Conservation (phyloP, 2,797 vertebrate genomes). For the Pipistrellus pipistrellus region DNA sequence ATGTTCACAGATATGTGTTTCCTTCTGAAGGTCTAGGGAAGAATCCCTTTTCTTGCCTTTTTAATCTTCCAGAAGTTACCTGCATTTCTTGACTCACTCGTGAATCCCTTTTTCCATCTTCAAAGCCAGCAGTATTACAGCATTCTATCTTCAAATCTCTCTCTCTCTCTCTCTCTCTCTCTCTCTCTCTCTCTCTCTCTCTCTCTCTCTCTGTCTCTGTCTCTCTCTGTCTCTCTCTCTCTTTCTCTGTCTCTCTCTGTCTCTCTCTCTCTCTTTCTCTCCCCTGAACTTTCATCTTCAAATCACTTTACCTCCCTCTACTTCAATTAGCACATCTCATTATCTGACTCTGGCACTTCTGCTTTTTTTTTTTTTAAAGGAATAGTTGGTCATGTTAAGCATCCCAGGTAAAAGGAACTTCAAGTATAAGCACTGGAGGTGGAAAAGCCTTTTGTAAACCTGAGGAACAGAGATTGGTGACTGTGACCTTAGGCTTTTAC, state of each 20-base stretch:
- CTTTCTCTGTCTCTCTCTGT: too few species aligned
- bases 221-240: not conserved
- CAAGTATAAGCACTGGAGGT: not conserved
- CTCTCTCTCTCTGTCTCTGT: too few species aligned
- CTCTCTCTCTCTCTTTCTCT: too few species aligned
- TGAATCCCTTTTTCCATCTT: not conserved
- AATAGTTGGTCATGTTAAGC: not conserved
- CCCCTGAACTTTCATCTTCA: not conserved
- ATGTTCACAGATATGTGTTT: too few species aligned
- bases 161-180: not conserved
- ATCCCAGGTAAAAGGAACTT: not conserved
- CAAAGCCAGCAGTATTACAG: not conserved
- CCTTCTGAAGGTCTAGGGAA: not conserved
- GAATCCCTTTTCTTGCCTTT: not conserved
- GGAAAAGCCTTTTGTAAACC: not conserved
- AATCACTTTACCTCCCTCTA: not conserved
- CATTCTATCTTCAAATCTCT: not conserved
- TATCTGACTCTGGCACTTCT: not conserved
- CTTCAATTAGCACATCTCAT: not conserved
- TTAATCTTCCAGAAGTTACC: not conserved
- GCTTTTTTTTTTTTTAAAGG: not conserved
- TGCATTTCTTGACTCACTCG: not conserved
- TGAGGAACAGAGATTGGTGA: not conserved
- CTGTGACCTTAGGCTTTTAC: not conserved
- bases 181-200: too few species aligned